Base-by-base conservation (phyloP, 2,888 invertebrate species). In the Melinopterus prodromus region DNA sequence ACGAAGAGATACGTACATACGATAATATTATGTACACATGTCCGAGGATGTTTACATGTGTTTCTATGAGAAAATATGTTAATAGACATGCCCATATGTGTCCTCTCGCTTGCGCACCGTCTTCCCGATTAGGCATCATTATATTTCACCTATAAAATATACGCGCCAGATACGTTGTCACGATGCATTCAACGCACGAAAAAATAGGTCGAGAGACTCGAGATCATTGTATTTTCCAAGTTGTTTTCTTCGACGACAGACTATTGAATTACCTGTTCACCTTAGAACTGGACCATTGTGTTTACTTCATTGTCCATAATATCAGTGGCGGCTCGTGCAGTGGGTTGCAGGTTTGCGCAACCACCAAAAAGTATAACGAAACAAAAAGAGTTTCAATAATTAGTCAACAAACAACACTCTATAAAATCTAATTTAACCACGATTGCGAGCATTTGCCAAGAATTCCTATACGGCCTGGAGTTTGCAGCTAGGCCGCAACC, bases 41-140 rank as follows among this genome's bases (percentile, higher is more conserved):
- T 77, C 78, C 70, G 82, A 80, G 82, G 81, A 78, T 82, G 82
- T 82, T 82, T 82, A 81, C 82, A 82, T 78, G 79, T 78, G 80
- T 81, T 78, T 79, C 79, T 82, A 76, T 82, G 82, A 81, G 82
- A 80, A 83, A 83, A 82, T 82, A 83, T 82, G 80, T 79, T 82
- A 81, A 80, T 83, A 79, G 81, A 75, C 77, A 70, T 81, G 78
- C 71, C 71, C 81, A 80, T 80, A 77, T 79, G 70, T 26, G 76
- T 70, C 78, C 75, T 53, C 76, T 71, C 76, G 76, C 76, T 79
- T 75, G 53, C 36, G 36, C 38, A 53, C 9, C 53, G 26, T n/a
- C 74, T 78, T 53, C 72, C 74, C 69, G 78, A 74, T 78, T 78
- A 74, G 72, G 7, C 71, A 78, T 78, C 72, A 69, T 69, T 72